A percentile compares a stretch with the other conserved stretches of the same genome.
Evolutionary conservation across 2,797 vertebrate species (phyloP).

Genomic region (Nyctibius grandis): DNA sequence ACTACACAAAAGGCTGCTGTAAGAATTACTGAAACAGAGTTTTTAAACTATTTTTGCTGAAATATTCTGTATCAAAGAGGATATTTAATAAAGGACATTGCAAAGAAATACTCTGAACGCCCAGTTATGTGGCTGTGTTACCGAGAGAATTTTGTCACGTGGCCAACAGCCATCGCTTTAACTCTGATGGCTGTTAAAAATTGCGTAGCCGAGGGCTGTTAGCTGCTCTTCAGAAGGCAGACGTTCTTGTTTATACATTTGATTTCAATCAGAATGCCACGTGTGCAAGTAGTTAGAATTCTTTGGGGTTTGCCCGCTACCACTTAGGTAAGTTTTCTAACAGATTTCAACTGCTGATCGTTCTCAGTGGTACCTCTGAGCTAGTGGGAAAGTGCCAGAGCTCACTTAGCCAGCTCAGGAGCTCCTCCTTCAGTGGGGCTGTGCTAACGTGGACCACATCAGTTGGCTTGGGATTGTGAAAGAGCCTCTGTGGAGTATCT

Average conservation of each 20-base stretch:
- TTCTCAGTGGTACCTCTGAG: not conserved
- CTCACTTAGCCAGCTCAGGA: not conserved
- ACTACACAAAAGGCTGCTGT: not conserved
- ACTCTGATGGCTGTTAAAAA: not conserved
- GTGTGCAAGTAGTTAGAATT: not conserved
- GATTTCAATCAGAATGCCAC: not conserved
- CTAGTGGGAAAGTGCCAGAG: not conserved
- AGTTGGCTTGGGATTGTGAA: not conserved
- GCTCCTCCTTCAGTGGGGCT: not conserved
- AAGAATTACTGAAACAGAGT: not conserved
- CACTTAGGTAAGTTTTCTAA: not conserved
- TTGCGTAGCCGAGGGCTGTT: rapidly evolving
- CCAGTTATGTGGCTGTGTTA: not conserved
- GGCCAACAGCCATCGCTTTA: not conserved
- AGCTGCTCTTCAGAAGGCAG: not conserved
- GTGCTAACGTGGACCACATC: not conserved
- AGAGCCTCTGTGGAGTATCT: not conserved
- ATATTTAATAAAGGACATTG: conserved; percentile 25
- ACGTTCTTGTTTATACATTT: not conserved
- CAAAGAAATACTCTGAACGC: not conserved
- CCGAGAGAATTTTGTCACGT: rapidly evolving
- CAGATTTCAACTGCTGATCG: not conserved
- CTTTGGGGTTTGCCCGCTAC: not conserved
- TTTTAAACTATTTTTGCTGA: conserved; percentile 1
- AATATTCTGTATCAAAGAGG: not conserved